phyloP scores from a whole-genome alignment of 1,140 invertebrate species.

The Homarus americanus region DNA sequence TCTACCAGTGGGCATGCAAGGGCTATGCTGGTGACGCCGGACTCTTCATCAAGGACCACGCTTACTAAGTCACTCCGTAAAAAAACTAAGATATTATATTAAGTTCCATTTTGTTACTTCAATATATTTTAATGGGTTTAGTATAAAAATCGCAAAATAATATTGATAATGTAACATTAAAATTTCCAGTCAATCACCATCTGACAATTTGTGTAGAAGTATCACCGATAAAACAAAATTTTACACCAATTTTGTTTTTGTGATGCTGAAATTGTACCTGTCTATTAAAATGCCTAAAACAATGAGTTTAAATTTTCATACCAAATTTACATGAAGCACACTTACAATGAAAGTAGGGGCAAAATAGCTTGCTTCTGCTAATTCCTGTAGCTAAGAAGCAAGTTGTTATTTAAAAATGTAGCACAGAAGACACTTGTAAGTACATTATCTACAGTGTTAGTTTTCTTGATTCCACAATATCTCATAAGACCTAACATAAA shows the following conservation, averaged over 20 bases:
- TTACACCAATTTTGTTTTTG: background rate
- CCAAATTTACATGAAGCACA: background rate
- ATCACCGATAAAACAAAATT: constrained; percentile 4
- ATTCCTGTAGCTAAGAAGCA: background rate
- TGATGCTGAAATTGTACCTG: constrained; percentile 35
- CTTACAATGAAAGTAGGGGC: background rate
- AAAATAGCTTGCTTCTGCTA: background rate
- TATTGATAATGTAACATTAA: background rate
- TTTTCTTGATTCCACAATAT: constrained; percentile 44
- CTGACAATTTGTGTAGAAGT: background rate
- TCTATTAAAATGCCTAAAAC: constrained; percentile 11
- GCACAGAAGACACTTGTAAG: background rate
- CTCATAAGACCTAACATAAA: background rate
- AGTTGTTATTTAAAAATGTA: background rate
- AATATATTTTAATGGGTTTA: constrained; percentile 20
- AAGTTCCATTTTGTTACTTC: background rate
- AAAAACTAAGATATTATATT: background rate
- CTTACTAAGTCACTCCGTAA: constrained; percentile 78
- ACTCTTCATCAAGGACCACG: constrained; percentile 94
- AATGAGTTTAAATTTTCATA: constrained; percentile 17
- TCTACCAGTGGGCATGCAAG: constrained; percentile 89
- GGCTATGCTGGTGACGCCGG: constrained; percentile 90
- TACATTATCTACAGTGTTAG: background rate
- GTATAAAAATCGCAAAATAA: background rate
- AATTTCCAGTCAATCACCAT: background rate